Evolutionary conservation across 2,797 vertebrate genomes (phyloP).

Genomic region (Callimico goeldii): DNA sequence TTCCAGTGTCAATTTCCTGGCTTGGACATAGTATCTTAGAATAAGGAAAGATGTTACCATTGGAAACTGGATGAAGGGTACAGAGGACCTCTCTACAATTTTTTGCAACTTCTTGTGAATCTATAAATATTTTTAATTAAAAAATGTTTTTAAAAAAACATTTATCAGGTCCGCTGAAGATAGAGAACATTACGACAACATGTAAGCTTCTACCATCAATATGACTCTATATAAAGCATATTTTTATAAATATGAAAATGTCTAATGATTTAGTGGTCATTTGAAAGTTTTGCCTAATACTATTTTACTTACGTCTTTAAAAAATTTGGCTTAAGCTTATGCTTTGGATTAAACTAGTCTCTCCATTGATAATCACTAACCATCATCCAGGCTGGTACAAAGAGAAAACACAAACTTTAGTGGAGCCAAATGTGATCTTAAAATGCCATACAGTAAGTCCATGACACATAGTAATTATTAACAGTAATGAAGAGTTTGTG

Average conservation of each 20-base stretch:
- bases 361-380: not conserved
- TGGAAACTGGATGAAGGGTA: not conserved
- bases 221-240: not conserved
- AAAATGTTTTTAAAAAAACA: not conserved
- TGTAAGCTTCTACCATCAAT: not conserved
- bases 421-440: not conserved
- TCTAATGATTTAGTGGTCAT: not conserved
- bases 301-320: not conserved
- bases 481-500: not conserved
- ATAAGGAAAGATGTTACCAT: not conserved
- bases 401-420: conserved; percentile 29
- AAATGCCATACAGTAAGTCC: not conserved
- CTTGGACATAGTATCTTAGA: not conserved
- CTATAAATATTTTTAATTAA: not conserved
- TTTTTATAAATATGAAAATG: not conserved
- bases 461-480: not conserved
- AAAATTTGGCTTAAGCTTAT: not conserved
- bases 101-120: not conserved
- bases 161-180: not conserved
- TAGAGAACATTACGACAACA: not conserved
- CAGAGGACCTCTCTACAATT: not conserved
- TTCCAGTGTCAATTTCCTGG: not conserved
- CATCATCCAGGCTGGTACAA: not conserved
- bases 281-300: not conserved
- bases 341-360: not conserved